Evolutionary conservation across 2,797 vertebrate genomes (phyloP).

Genomic region (Acrossocheilus fasciatus): DNA sequence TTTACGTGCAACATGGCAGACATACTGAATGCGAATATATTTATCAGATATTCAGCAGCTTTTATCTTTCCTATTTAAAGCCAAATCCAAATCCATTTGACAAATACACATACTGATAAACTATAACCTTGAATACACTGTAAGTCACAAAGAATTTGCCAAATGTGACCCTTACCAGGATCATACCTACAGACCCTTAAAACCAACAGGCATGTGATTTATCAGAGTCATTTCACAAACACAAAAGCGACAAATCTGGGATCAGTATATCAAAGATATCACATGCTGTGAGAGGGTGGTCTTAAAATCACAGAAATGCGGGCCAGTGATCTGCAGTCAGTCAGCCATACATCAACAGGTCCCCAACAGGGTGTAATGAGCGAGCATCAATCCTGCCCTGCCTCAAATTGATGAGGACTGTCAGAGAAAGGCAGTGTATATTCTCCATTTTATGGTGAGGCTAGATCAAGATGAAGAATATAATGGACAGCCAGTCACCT

Average conservation of each 20-base stretch:
- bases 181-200: background rate
- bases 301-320: conserved; percentile 34
- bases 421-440: conserved; percentile 37
- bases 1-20: background rate
- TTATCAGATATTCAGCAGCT: background rate
- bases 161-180: background rate
- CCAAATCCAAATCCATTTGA: background rate
- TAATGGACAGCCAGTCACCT: conserved; percentile 23
- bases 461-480: conserved; percentile 38
- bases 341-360: conserved; percentile 44
- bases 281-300: background rate
- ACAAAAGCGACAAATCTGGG: conserved; percentile 9
- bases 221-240: background rate
- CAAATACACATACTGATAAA: conserved; percentile 5
- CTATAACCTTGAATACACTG: background rate
- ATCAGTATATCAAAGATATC: conserved; percentile 26
- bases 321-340: conserved; percentile 13
- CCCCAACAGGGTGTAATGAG: conserved; percentile 23
- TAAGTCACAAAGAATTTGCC: background rate
- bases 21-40: background rate
- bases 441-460: conserved; percentile 33
- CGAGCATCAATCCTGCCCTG: conserved; percentile 33
- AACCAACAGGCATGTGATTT: background rate
- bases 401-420: conserved; percentile 33
- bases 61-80: background rate